These are phyloP conservation scores for Tortrix viridana DNA, from an alignment of 2,888 invertebrate species.

Conservation along the genomic window DNA sequence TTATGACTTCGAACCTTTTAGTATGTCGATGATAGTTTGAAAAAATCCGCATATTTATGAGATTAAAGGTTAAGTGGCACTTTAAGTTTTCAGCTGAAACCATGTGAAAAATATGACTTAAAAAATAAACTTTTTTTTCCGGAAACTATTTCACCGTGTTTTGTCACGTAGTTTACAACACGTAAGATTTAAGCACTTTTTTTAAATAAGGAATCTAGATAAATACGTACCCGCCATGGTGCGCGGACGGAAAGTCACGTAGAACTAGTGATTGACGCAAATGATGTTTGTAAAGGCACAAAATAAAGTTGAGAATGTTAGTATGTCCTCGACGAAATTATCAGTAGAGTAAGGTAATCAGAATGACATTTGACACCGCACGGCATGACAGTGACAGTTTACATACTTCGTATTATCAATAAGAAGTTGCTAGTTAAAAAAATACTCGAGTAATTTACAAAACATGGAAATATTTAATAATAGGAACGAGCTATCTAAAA, in stretches of 20 bases:
- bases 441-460: too few species aligned
- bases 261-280: conserved; percentile 42
- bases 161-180: too few species aligned
- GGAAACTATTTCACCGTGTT: too few species aligned
- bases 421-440: too few species aligned
- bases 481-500: too few species aligned
- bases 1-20: conserved; percentile 20
- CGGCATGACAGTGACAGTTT: too few species aligned
- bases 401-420: too few species aligned
- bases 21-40: conserved; percentile 2
- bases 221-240: conserved; percentile 67
- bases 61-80: conserved; percentile 49
- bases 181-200: too few species aligned
- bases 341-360: too few species aligned
- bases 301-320: conserved; percentile 31
- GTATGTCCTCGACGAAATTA: conserved; percentile 15
- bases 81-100: conserved; percentile 3
- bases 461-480: too few species aligned
- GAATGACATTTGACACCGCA: conserved; percentile 24
- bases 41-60: conserved; percentile 37
- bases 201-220: not conserved
- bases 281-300: conserved; percentile 4
- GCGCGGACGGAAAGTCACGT: conserved; percentile 52
- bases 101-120: conserved; percentile 11
- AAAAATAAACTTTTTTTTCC: conserved; percentile 14